A percentile compares a stretch with the other conserved stretches of the same genome.
phyloP scores from a whole-genome alignment of 2,888 invertebrate species.

The Ctenicera cuprea region DNA sequence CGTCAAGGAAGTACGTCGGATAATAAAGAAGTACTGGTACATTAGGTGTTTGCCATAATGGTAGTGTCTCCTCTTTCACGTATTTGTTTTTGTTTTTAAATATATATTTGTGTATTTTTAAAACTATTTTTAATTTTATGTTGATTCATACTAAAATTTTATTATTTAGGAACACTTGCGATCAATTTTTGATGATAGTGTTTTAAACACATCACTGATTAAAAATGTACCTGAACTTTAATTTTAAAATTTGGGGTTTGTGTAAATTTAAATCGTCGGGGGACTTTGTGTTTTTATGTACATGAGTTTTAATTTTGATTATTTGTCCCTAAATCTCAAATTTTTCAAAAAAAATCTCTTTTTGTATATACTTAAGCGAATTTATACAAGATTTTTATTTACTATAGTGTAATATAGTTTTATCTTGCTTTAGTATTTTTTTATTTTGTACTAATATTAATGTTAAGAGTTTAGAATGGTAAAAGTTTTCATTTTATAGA shows the following conservation, averaged over 20 bases:
- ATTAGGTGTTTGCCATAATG: constrained; percentile 37
- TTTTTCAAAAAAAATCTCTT: constrained; percentile 42
- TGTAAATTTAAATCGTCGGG: constrained; percentile 43
- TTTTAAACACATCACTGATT: constrained; percentile 48
- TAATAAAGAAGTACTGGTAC: constrained; percentile 55
- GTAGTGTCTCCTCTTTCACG: not conserved
- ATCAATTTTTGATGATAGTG: constrained; percentile 33
- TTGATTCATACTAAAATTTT: constrained; percentile 42
- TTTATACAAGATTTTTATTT: constrained; percentile 40
- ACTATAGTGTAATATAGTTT: constrained; percentile 43
- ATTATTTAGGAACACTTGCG: constrained; percentile 40
- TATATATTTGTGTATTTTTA: constrained; percentile 42
- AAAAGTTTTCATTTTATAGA: constrained; percentile 47
- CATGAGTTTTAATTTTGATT: constrained; percentile 15
- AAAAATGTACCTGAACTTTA: constrained; percentile 53
- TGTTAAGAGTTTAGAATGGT: constrained; percentile 18
- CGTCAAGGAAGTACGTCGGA: constrained; percentile 71
- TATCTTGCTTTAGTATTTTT: constrained; percentile 49
- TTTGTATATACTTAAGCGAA: constrained; percentile 36
- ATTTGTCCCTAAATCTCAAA: constrained; percentile 47
- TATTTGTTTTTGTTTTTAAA: constrained; percentile 34
- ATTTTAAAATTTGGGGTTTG: constrained; percentile 52
- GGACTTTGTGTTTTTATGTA: constrained; percentile 18
- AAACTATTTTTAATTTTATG: constrained; percentile 36
- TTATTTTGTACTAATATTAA: constrained; percentile 49